These are phyloP conservation scores for Sesamia nonagrioides DNA, from an alignment of 1,140 invertebrate genomes.

Conservation along the genomic window DNA sequence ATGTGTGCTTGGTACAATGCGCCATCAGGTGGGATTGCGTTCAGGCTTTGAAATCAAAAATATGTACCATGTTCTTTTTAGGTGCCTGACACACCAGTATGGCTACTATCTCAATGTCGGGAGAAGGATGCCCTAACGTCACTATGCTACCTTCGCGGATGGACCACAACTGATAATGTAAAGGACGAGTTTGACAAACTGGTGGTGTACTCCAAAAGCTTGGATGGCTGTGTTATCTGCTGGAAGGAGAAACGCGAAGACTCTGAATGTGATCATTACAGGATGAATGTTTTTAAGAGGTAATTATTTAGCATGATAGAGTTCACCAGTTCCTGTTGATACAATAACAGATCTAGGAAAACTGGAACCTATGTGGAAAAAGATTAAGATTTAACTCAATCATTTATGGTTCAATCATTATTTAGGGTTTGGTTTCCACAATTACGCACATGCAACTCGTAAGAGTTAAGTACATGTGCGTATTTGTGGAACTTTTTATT, in stretches of 20 bases:
- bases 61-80: slow-evolving; percentile 55
- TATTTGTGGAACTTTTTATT: too few species aligned
- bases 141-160: slow-evolving; percentile 87
- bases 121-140: slow-evolving; percentile 85
- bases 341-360: too few species aligned
- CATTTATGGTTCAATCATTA: too few species aligned
- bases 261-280: slow-evolving; percentile 67
- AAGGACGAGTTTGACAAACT: slow-evolving; percentile 84
- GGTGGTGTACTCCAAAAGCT: slow-evolving; percentile 70
- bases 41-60: too few species aligned
- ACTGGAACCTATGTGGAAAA: too few species aligned
- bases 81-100: slow-evolving; percentile 91
- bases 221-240: slow-evolving; percentile 75
- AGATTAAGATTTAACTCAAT: too few species aligned
- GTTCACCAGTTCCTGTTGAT: too few species aligned
- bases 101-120: slow-evolving; percentile 87
- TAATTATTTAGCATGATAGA: slow-evolving; percentile 40
- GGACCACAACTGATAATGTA: slow-evolving; percentile 82
- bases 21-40: too few species aligned
- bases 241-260: slow-evolving; percentile 52
- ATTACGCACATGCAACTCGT: too few species aligned
- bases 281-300: slow-evolving; percentile 74
- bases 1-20: too few species aligned
- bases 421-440: too few species aligned
- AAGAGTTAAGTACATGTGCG: too few species aligned